A percentile compares a stretch with the other conserved stretches of the same genome.
These are phyloP conservation scores for Protobothrops flavoviridis DNA, from an alignment of 2,113 vertebrate species.

Conservation along the genomic window DNA sequence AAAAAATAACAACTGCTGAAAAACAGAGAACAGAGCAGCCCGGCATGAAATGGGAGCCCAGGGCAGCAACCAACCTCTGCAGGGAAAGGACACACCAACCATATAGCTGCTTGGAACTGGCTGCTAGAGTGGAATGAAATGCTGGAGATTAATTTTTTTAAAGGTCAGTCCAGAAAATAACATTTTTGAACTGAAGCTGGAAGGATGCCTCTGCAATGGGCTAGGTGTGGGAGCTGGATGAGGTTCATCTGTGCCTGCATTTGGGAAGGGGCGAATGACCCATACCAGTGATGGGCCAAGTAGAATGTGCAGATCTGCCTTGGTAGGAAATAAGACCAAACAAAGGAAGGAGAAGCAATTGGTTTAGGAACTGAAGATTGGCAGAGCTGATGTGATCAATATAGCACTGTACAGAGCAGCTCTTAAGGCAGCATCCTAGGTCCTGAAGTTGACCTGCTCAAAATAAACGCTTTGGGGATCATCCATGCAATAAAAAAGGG, in stretches of 20 bases:
- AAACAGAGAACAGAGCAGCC: background rate
- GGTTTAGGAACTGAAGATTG: background rate
- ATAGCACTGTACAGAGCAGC: background rate
- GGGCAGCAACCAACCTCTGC: background rate
- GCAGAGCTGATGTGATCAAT: background rate
- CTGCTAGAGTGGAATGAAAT: background rate
- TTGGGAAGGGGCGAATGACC: background rate
- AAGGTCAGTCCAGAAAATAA: background rate
- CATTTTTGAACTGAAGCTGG: background rate
- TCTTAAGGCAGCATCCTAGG: background rate
- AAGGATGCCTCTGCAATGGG: background rate
- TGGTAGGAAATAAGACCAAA: background rate
- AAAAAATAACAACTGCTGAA: background rate
- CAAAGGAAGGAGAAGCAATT: background rate
- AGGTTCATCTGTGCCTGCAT: background rate
- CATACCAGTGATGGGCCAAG: background rate
- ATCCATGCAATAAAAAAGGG: background rate
- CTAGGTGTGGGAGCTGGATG: background rate
- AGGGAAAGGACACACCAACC: background rate
- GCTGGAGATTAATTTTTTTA: background rate
- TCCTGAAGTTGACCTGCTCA: background rate
- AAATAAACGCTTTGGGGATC: background rate
- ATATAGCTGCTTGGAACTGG: background rate
- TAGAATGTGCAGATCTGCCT: background rate
- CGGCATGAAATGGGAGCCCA: background rate